These are phyloP conservation scores for Tryphoninae sp. DNA, from an alignment of 2,888 invertebrate species.

Conservation along the genomic window DNA sequence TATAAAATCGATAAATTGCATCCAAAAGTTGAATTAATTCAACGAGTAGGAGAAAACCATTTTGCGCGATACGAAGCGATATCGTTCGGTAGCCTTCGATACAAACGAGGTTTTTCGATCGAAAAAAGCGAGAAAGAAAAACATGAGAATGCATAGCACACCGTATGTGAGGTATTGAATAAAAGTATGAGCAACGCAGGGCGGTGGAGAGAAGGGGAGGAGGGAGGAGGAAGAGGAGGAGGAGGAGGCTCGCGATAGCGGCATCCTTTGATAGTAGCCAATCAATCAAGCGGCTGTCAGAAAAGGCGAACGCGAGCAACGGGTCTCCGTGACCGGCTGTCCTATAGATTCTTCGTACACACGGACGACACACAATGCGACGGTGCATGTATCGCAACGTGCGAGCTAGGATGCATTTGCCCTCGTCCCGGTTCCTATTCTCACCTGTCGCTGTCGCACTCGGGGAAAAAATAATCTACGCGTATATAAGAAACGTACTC, in stretches of 20 bases:
- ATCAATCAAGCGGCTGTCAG: slow-evolving; percentile 75
- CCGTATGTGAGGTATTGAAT: slow-evolving; percentile 21
- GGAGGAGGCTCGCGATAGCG: slow-evolving; percentile 70
- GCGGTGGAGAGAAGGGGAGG: slow-evolving; percentile 58
- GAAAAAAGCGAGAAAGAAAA: not conserved
- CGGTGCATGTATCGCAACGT: slow-evolving; percentile 21
- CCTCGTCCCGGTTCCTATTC: slow-evolving; percentile 57
- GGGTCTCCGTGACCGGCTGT: slow-evolving; percentile 49
- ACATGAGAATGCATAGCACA: slow-evolving; percentile 1
- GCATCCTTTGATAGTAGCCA: slow-evolving; percentile 71
- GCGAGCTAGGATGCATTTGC: slow-evolving; percentile 24
- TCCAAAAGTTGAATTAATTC: not conserved
- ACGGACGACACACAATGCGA: slow-evolving; percentile 11
- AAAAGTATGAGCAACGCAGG: slow-evolving; percentile 32
- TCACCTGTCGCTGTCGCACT: slow-evolving; percentile 72
- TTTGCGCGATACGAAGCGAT: not conserved
- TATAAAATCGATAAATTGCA: too few relatives aligned
- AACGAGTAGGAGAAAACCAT: not conserved
- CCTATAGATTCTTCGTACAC: slow-evolving; percentile 17
- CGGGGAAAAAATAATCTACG: slow-evolving; percentile 52
- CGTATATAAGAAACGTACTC: not conserved
- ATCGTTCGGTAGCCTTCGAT: slow-evolving; percentile 1
- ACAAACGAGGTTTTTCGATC: not conserved
- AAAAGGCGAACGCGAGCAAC: slow-evolving; percentile 52
- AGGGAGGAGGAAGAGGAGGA: slow-evolving; percentile 35